Evolutionary conservation across 2,797 vertebrate genomes (phyloP).

Genomic region (Orestias chungarensis): DNA sequence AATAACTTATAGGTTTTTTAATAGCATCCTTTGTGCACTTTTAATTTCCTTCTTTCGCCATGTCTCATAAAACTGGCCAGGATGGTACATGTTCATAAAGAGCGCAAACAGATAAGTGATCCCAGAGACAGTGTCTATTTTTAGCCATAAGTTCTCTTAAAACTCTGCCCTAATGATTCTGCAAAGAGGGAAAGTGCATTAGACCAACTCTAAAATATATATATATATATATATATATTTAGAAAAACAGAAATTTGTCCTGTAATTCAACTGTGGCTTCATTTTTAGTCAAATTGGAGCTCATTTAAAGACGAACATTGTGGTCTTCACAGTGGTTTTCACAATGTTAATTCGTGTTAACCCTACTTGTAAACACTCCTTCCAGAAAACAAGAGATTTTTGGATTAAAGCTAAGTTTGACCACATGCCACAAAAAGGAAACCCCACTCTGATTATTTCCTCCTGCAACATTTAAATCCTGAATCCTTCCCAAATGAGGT

Average conservation of each 20-base stretch:
- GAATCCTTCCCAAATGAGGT: neutral
- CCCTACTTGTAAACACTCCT: too few species aligned
- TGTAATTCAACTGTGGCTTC: too few species aligned
- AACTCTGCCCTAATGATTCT: slow-evolving; percentile 10
- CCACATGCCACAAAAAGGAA: neutral
- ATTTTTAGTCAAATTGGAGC: too few species aligned
- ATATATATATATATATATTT: too few species aligned
- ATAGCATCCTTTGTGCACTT: slow-evolving; percentile 13
- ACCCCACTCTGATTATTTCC: neutral
- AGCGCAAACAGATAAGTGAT: slow-evolving; percentile 47
- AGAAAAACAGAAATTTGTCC: too few species aligned
- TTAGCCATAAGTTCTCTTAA: slow-evolving; percentile 37
- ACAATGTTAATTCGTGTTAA: too few species aligned
- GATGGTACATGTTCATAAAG: slow-evolving; percentile 30
- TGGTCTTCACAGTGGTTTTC: neutral
- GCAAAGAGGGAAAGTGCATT: too few species aligned
- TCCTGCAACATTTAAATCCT: neutral
- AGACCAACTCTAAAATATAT: too few species aligned
- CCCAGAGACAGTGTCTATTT: slow-evolving; percentile 42
- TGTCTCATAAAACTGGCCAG: slow-evolving; percentile 38
- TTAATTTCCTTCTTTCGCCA: slow-evolving; percentile 37
- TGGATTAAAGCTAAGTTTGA: too few species aligned
- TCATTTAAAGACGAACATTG: too few species aligned
- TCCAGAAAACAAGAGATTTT: too few species aligned
- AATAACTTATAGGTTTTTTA: slow-evolving; percentile 48